phyloP scores from a whole-genome alignment of 2,113 vertebrate genomes.

The Pardalotus punctatus region DNA sequence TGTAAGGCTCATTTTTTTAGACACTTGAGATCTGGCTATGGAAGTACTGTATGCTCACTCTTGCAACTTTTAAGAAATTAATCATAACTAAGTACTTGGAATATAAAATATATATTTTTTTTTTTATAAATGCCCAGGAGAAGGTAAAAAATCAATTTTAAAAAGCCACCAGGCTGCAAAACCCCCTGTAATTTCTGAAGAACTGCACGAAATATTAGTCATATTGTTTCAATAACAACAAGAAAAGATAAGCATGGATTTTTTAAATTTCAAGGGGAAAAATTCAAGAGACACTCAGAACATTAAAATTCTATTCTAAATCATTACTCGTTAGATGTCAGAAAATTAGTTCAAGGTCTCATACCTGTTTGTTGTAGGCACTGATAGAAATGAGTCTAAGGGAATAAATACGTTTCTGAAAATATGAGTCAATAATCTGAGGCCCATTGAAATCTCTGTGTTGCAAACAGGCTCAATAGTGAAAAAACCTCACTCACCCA shows the following conservation, averaged over 20 bases:
- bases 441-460: background rate
- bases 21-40: background rate
- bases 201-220: background rate
- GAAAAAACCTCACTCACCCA: background rate
- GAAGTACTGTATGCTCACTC: background rate
- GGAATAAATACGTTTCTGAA: background rate
- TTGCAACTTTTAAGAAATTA: background rate
- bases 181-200: background rate
- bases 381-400: background rate
- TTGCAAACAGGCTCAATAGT: background rate
- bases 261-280: background rate
- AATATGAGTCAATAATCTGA: background rate
- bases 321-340: background rate
- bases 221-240: background rate
- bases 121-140: background rate
- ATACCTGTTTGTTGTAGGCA: background rate
- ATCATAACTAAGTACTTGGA: background rate
- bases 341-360: background rate
- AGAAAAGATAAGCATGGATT: background rate
- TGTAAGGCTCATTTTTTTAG: background rate
- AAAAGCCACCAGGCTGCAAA: background rate
- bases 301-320: background rate
- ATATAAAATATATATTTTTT: background rate
- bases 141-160: background rate
- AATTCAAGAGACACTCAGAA: background rate